Percentiles rank a stretch among this genome's conserved stretches.
phyloP scores from a whole-genome alignment of 2,888 invertebrate genomes.

The Himalopsyche anomala region DNA sequence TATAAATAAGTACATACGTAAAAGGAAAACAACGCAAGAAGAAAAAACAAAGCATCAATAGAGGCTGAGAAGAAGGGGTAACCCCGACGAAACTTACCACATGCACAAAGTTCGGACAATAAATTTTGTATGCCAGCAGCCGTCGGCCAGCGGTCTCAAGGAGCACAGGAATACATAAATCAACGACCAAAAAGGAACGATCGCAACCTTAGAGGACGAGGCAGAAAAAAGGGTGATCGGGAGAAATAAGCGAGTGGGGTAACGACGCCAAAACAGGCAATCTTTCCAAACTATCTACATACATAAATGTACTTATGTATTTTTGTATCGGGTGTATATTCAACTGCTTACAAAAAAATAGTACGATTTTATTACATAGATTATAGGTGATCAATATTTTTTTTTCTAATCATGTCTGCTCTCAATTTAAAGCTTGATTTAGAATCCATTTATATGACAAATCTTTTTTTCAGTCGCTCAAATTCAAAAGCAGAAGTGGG shows the following conservation, averaged over 20 bases:
- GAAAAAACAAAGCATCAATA: conserved; percentile 50
- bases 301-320: neutral
- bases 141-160: conserved; percentile 60
- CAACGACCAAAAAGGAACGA: conserved; percentile 57
- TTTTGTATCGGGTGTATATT: too few species aligned
- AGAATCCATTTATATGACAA: too few species aligned
- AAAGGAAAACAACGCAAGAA: conserved; percentile 43
- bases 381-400: too few species aligned
- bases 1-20: neutral
- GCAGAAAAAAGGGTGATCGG: conserved; percentile 23
- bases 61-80: conserved; percentile 28
- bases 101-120: conserved; percentile 60
- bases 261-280: conserved; percentile 39
- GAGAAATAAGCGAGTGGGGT: conserved; percentile 41
- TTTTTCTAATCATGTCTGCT: too few species aligned
- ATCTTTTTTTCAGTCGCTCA: too few species aligned
- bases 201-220: conserved; percentile 36
- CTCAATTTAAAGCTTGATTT: too few species aligned
- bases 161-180: conserved; percentile 60
- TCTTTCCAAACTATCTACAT: conserved; percentile 32
- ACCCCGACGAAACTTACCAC: conserved; percentile 58
- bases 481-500: too few species aligned
- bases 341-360: too few species aligned
- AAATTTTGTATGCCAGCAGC: conserved; percentile 59
- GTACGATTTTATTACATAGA: too few species aligned